Evolutionary conservation across 2,797 vertebrate species (phyloP).

Genomic region (Pyrrhura leucotis): DNA sequence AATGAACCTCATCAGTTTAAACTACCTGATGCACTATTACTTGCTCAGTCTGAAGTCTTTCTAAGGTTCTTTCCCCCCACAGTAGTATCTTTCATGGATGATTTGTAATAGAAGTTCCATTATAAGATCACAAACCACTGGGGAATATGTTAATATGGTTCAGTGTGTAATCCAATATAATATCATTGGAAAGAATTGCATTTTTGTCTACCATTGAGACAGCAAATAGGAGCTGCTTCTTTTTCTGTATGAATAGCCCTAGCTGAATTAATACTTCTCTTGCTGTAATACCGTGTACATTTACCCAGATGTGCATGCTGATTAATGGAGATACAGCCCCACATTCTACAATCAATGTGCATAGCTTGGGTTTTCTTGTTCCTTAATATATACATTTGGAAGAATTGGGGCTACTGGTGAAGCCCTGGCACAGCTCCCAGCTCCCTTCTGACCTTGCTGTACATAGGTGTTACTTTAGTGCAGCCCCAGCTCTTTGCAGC

Average conservation of each 20-base stretch:
- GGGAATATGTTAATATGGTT: conserved; percentile 51
- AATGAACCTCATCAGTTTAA: background rate
- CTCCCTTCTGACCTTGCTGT: background rate
- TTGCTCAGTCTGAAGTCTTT: background rate
- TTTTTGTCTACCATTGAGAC: conserved; percentile 17
- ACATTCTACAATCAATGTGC: background rate
- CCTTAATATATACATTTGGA: background rate
- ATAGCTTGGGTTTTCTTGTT: background rate
- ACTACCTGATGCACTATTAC: background rate
- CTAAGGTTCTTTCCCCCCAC: background rate
- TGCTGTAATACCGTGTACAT: background rate
- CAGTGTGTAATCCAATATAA: conserved; percentile 17
- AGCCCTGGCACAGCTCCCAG: background rate
- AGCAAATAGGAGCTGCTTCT: conserved; percentile 3
- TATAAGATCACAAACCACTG: conserved; percentile 42
- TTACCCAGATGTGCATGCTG: background rate
- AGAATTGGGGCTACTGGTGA: background rate
- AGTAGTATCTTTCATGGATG: background rate
- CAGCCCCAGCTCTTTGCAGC: background rate
- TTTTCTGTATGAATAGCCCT: background rate
- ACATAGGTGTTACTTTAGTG: background rate
- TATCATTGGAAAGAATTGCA: conserved; percentile 27
- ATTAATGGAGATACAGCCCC: background rate
- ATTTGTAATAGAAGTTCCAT: conserved; percentile 33
- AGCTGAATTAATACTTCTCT: conserved; percentile 4